Evolutionary conservation across 2,888 invertebrate species (phyloP), one percentile per base, ranked within the genome.

Genomic region (Odontothrips loti): DNA sequence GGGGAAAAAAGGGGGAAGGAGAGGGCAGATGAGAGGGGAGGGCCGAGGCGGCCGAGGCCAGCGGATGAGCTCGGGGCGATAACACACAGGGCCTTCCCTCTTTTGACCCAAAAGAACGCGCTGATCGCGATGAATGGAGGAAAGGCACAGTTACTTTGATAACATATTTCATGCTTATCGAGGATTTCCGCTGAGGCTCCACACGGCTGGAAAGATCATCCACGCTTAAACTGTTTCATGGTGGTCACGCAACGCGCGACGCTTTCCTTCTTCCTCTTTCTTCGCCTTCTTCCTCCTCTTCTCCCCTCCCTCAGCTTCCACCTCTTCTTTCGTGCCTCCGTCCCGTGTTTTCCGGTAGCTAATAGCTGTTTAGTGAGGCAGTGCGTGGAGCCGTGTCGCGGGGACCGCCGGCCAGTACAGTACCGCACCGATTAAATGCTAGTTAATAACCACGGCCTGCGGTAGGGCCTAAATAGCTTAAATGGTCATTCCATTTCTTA

Each of bases 141-240:
- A n/a, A 58, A 58, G 58, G 9, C 68, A 75, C 68, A 12, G 68
- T 27, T 23, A 75, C 68, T 75, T 75, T 75, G 68, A 75, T 75
- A 75, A 75, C 68, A 75, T 75, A 75, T 75, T 75, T 75, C 68
- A 75, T 27, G 68, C 68, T 75, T 75, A 75, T 75, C 68, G 68
- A 23, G 68, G 68, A 75, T 75, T 75, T 75, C 68, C 68, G 68
- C 68, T 75, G 68, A 75, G 23, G 27, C 68, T 75, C 23, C 68
- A 75, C 12, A 75, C 58, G 17, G 34, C 34, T 43, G 34, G 34
- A 58, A n/a, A n/a, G 12, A 75, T 75, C 68, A 27, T 58, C 68
- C 68, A 75, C 68, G 68, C 68, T 68, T 23, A 68, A 68, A 23
- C 68, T 68, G 68, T 27, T 75, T 58, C 58, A 58, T 58, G 58